Conservation (phyloP, 2,797 vertebrate species). For the Danio jaintianensis region DNA sequence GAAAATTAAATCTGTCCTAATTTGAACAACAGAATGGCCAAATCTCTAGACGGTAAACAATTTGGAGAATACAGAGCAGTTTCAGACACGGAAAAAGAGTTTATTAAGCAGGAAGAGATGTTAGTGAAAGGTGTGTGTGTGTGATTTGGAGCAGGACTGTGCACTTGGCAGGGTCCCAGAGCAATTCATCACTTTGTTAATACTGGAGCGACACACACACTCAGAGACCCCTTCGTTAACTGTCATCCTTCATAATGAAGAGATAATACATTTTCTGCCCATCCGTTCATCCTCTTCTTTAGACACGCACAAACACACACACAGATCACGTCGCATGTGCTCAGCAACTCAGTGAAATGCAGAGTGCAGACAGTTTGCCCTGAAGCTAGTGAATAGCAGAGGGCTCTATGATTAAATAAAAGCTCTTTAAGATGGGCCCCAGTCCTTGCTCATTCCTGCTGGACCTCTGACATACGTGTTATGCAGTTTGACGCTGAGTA, state of each 20-base stretch:
- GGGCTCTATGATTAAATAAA: slow-evolving; percentile 34
- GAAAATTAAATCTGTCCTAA: neutral
- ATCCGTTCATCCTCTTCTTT: slow-evolving; percentile 30
- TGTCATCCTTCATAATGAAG: slow-evolving; percentile 65
- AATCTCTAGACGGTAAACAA: neutral
- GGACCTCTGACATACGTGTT: slow-evolving; percentile 11
- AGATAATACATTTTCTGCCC: slow-evolving; percentile 56
- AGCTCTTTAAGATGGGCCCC: neutral
- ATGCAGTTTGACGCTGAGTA: neutral
- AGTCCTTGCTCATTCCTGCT: neutral
- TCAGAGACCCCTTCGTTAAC: slow-evolving; percentile 63
- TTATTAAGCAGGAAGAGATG: neutral
- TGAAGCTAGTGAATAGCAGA: slow-evolving; percentile 30
- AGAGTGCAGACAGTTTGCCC: slow-evolving; percentile 31
- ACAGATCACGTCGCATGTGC: slow-evolving; percentile 17
- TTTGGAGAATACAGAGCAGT: neutral
- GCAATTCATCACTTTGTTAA: slow-evolving; percentile 17
- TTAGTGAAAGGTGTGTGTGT: neutral
- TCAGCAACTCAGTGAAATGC: slow-evolving; percentile 21
- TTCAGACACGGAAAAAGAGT: neutral
- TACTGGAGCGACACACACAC: neutral
- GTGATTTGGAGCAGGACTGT: neutral
- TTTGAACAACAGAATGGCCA: neutral
- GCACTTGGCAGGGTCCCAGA: slow-evolving; percentile 4
- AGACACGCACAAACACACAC: neutral